Percentiles rank a stretch among this genome's conserved stretches.
Evolutionary conservation across 2,113 vertebrate genomes (phyloP).

Genomic region (Hassar affinis): DNA sequence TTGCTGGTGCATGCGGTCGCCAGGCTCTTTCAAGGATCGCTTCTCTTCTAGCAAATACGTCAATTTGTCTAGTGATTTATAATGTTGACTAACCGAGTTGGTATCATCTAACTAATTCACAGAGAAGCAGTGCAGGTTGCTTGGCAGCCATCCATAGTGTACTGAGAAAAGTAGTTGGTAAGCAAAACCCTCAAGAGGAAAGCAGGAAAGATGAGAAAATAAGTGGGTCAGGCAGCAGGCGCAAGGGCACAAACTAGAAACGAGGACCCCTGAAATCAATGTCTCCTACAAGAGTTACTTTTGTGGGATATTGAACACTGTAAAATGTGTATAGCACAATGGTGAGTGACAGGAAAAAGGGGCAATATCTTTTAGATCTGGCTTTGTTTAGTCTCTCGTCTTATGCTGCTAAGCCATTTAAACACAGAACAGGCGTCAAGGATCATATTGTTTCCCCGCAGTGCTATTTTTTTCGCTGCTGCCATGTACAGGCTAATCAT

Average conservation of each 20-base stretch:
- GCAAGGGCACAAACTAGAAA: conserved; percentile 64
- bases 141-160: conserved; percentile 70
- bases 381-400: conserved; percentile 65
- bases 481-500: conserved; percentile 35
- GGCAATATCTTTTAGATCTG: conserved; percentile 60
- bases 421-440: conserved; percentile 54
- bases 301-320: conserved; percentile 70
- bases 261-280: conserved; percentile 75
- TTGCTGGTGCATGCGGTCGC: conserved; percentile 53
- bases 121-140: conserved; percentile 55
- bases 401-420: conserved; percentile 53
- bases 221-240: conserved; percentile 77
- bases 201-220: conserved; percentile 80
- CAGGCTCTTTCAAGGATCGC: conserved; percentile 62
- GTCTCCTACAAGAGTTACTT: conserved; percentile 61
- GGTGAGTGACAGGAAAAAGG: conserved; percentile 62
- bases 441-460: conserved; percentile 48
- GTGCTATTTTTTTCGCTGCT: conserved; percentile 38
- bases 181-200: conserved; percentile 72
- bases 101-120: conserved; percentile 72
- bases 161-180: conserved; percentile 70
- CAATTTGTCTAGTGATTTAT: conserved; percentile 77
- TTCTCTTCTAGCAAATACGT: conserved; percentile 70
- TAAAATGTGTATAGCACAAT: conserved; percentile 57
- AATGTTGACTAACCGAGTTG: conserved; percentile 70